These are phyloP conservation scores for Taxidea taxus DNA, from an alignment of 2,113 vertebrate genomes.

Conservation along the genomic window DNA sequence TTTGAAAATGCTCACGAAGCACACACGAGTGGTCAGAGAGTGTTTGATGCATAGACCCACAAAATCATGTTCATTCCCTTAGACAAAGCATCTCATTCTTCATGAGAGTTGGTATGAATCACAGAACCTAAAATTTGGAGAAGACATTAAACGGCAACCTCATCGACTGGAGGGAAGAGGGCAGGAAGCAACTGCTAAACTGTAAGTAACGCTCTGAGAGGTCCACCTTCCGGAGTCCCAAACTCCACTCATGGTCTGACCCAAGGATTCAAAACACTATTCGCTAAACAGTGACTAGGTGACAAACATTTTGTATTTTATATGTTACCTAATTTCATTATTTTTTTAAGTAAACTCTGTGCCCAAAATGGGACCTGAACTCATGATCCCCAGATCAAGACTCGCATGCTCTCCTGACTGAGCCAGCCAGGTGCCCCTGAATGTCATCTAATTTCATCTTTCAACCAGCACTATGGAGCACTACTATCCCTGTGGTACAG, in stretches of 20 bases:
- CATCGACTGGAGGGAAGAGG: background rate
- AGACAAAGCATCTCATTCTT: background rate
- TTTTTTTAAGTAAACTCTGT: background rate
- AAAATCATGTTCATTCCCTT: background rate
- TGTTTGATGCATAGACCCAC: no score
- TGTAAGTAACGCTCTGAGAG: background rate
- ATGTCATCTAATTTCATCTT: background rate
- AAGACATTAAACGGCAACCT: background rate
- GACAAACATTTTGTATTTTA: background rate
- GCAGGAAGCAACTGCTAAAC: background rate
- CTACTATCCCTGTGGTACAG: background rate
- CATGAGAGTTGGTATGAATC: background rate
- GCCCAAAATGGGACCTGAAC: background rate
- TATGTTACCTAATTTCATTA: background rate
- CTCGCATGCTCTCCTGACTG: background rate
- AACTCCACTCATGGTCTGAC: background rate
- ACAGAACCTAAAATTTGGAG: background rate
- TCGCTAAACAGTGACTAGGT: background rate
- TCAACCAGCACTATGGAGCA: accelerated
- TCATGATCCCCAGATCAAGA: background rate
- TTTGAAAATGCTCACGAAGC: background rate
- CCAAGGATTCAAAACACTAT: no score
- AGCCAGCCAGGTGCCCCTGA: background rate
- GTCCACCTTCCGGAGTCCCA: background rate
- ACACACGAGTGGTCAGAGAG: background rate